Evolutionary conservation across 2,888 invertebrate genomes (phyloP).

Genomic region (Ichneumon xanthorius): DNA sequence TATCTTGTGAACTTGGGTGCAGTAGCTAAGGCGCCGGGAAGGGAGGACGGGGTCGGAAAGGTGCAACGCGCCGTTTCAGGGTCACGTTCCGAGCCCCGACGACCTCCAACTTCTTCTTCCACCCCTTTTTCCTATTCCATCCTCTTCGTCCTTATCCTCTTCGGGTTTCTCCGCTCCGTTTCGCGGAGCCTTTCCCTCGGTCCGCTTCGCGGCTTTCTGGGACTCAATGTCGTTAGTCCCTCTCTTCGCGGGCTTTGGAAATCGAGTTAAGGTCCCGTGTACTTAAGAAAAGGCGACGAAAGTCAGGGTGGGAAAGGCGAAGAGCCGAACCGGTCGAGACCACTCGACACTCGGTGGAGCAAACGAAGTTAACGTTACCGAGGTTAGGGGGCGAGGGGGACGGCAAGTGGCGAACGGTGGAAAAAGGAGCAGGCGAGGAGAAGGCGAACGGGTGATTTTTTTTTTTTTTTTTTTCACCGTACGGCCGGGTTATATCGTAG

Average conservation of each 20-base stretch:
- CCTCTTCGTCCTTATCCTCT: background rate
- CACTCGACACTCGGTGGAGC: slow-evolving; percentile 26
- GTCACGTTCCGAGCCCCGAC: slow-evolving; percentile 44
- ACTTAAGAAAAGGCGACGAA: slow-evolving; percentile 44
- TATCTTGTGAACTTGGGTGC: slow-evolving; percentile 57
- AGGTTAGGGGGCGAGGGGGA: background rate
- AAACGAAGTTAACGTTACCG: slow-evolving; percentile 55
- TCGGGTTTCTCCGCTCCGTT: slow-evolving; percentile 57
- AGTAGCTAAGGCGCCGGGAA: slow-evolving; percentile 45
- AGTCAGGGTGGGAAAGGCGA: slow-evolving; percentile 16
- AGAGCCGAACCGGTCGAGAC: slow-evolving; percentile 44
- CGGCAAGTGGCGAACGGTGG: slow-evolving; percentile 30
- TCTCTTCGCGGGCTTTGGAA: slow-evolving; percentile 1
- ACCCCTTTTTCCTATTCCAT: slow-evolving; percentile 50
- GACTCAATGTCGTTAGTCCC: slow-evolving; percentile 33
- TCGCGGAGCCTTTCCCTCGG: background rate
- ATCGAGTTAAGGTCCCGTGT: slow-evolving; percentile 52
- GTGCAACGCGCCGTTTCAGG: slow-evolving; percentile 66
- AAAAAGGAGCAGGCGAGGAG: slow-evolving; percentile 18
- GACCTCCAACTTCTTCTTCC: slow-evolving; percentile 12
- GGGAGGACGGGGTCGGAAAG: slow-evolving; percentile 30
- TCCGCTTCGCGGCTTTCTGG: slow-evolving; percentile 25
- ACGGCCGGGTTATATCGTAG: slow-evolving; percentile 21
- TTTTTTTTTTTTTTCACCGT: background rate
- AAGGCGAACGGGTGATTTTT: slow-evolving; percentile 13